A percentile compares a stretch with the other conserved stretches of the same genome.
phyloP scores from a whole-genome alignment of 2,888 invertebrate species.

The Lycia hirtaria region DNA sequence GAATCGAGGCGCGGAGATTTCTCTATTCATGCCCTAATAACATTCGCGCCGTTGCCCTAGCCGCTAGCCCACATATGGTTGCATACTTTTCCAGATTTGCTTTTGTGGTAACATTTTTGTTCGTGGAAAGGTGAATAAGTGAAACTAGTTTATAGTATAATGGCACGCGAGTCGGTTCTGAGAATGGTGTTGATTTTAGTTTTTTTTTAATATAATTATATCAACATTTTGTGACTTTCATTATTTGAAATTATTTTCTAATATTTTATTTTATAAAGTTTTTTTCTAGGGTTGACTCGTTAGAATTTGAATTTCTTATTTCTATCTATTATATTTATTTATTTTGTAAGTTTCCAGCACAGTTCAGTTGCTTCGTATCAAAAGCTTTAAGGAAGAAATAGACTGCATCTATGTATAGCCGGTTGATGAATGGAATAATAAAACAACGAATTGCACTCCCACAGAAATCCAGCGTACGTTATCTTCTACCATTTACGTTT shows the following conservation, averaged over 20 bases:
- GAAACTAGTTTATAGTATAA: constrained; percentile 6
- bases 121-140: constrained; percentile 7
- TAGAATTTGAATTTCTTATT: no score
- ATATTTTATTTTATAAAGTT: neutral
- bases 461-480: constrained; percentile 9
- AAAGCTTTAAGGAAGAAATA: neutral
- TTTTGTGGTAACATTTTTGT: constrained; percentile 30
- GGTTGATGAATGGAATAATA: constrained; percentile 9
- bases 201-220: neutral
- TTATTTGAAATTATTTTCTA: neutral
- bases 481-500: constrained; percentile 22
- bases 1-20: constrained; percentile 33
- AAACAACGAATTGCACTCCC: constrained; percentile 18
- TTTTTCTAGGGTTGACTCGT: no score
- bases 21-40: constrained; percentile 41
- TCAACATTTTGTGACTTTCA: neutral
- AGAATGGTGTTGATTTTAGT: constrained; percentile 8
- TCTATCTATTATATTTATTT: no score
- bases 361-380: no score
- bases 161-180: constrained; percentile 13
- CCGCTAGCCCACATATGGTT: constrained; percentile 42
- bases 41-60: constrained; percentile 37
- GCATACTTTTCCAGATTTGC: constrained; percentile 31
- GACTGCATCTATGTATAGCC: neutral
- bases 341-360: no score